phyloP scores from a whole-genome alignment of 2,797 vertebrate genomes.

The Lithobates sylvaticus region DNA sequence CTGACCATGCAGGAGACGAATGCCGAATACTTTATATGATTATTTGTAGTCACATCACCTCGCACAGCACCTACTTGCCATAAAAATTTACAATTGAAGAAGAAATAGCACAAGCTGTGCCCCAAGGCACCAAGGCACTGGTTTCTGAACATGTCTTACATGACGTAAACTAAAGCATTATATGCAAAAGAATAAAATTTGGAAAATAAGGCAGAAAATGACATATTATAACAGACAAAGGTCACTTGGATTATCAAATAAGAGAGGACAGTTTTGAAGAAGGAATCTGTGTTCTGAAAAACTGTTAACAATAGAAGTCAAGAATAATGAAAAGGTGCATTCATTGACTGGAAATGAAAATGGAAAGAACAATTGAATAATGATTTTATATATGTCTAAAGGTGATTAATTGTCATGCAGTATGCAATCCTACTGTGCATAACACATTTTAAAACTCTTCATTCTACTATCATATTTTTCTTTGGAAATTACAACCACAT shows the following conservation, averaged over 20 bases:
- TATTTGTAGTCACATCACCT: slow-evolving; percentile 56
- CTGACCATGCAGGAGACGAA: slow-evolving; percentile 49
- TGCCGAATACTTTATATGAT: slow-evolving; percentile 48
- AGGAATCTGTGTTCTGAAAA: background rate
- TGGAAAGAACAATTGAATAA: background rate
- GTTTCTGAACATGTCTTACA: slow-evolving; percentile 32
- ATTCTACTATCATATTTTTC: too few relatives aligned
- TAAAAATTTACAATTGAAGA: slow-evolving; percentile 39
- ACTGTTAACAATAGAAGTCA: background rate
- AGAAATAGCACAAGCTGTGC: slow-evolving; percentile 31
- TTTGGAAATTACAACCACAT: too few relatives aligned
- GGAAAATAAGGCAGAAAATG: background rate
- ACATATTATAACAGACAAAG: slow-evolving; percentile 1
- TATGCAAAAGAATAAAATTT: background rate
- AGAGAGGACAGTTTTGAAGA: background rate
- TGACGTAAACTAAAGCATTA: slow-evolving; percentile 11
- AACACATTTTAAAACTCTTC: too few relatives aligned
- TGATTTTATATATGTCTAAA: background rate
- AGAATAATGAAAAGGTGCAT: background rate
- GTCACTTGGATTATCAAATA: background rate
- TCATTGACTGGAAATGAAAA: slow-evolving; percentile 16
- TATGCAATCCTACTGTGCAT: too few relatives aligned
- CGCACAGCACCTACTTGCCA: slow-evolving; percentile 42
- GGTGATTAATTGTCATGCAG: slow-evolving; percentile 7
- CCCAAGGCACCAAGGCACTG: slow-evolving; percentile 19